Evolutionary conservation across 2,797 vertebrate genomes (phyloP).

Genomic region (Micropoecilia bifurca): DNA sequence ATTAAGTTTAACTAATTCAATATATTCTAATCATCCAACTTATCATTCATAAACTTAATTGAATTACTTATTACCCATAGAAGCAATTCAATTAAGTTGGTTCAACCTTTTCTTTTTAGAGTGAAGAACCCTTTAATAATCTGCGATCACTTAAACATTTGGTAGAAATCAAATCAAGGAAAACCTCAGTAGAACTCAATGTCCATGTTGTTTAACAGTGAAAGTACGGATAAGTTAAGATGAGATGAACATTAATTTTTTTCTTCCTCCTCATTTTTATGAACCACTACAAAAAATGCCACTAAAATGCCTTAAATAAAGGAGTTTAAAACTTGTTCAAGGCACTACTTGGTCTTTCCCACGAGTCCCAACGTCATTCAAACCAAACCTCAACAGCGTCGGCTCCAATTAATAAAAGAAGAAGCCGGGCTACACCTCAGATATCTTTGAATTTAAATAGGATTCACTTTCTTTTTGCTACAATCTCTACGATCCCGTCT

Average conservation of each 20-base stretch:
- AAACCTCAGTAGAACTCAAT: not conserved
- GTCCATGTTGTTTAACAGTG: not conserved
- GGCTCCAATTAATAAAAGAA: not conserved
- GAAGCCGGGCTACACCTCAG: not conserved
- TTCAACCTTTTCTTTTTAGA: too few relatives aligned
- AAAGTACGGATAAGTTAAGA: not conserved
- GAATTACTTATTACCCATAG: too few relatives aligned
- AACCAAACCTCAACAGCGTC: not conserved
- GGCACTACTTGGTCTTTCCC: not conserved
- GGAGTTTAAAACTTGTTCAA: not conserved
- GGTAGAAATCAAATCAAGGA: not conserved
- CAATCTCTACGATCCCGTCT: not conserved
- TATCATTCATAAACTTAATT: too few relatives aligned
- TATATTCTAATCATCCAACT: too few relatives aligned
- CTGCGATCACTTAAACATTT: not conserved
- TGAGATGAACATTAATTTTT: not conserved
- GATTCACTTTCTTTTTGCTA: not conserved
- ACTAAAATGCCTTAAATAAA: not conserved
- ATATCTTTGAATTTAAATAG: not conserved
- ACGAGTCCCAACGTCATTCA: not conserved
- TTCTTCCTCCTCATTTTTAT: not conserved
- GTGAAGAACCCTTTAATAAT: not conserved
- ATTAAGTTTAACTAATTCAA: too few relatives aligned
- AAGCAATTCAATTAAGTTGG: too few relatives aligned
- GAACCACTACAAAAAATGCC: not conserved